Percentiles rank a stretch among this genome's conserved stretches.
Conservation (phyloP, 2,888 invertebrate genomes). For the Sussaba pulchella region DNA sequence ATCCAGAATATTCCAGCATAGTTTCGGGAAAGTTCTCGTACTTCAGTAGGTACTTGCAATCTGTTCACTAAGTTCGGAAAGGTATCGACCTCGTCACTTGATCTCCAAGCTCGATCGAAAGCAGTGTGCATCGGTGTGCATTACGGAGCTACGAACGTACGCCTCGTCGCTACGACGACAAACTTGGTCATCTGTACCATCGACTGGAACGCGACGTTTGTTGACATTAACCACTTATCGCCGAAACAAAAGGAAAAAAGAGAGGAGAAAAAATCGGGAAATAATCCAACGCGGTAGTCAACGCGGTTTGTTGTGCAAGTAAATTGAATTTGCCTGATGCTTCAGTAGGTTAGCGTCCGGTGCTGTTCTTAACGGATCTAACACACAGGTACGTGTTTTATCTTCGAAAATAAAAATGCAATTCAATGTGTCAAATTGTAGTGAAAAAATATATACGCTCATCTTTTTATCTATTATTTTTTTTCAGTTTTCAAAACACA, state of each 20-base stretch:
- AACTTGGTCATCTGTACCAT: not conserved
- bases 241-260: too few relatives aligned
- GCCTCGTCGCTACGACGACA: not conserved
- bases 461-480: not conserved
- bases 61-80: not conserved
- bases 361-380: not conserved
- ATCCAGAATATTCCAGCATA: slow-evolving; percentile 15
- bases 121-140: not conserved
- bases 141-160: too few relatives aligned
- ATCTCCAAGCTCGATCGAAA: not conserved
- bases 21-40: slow-evolving; percentile 35
- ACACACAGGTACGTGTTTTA: not conserved
- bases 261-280: not conserved
- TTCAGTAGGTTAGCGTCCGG: slow-evolving; percentile 57
- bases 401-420: not conserved
- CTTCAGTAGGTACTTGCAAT: not conserved
- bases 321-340: not conserved
- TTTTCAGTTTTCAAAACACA: too few relatives aligned
- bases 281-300: not conserved
- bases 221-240: not conserved
- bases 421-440: too few relatives aligned
- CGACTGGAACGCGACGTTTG: not conserved
- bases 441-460: not conserved
- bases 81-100: not conserved
- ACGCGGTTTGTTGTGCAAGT: not conserved